Percentiles rank a stretch among this genome's conserved stretches.
These are phyloP conservation scores for Ophthalmolycus amberensis DNA, from an alignment of 2,113 vertebrate genomes.

Conservation along the genomic window DNA sequence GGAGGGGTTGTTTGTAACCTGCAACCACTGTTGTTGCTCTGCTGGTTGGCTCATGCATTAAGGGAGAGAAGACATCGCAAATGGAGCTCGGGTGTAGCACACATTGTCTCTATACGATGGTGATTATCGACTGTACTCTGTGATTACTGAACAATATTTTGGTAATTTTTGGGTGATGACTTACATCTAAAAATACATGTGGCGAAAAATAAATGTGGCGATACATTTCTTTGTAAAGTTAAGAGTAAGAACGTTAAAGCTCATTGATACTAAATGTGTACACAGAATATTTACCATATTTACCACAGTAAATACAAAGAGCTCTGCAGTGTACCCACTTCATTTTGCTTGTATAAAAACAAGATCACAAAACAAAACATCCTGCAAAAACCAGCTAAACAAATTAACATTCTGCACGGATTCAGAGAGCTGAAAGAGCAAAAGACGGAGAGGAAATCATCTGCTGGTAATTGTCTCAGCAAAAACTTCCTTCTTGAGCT, in stretches of 20 bases:
- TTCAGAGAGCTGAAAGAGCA: slow-evolving; percentile 40
- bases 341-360: background rate
- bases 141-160: background rate
- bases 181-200: background rate
- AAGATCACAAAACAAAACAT: slow-evolving; percentile 24
- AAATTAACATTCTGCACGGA: slow-evolving; percentile 41
- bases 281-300: background rate
- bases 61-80: slow-evolving; percentile 5
- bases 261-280: background rate
- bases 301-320: slow-evolving; percentile 1
- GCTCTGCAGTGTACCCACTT: background rate
- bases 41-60: background rate
- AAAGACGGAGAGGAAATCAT: slow-evolving; percentile 37
- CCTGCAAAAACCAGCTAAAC: slow-evolving; percentile 23
- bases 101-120: background rate
- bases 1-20: background rate
- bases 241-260: background rate
- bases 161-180: background rate
- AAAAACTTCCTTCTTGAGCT: slow-evolving; percentile 61
- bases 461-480: slow-evolving; percentile 61
- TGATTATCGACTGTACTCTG: too few species aligned
- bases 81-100: background rate
- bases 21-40: background rate
- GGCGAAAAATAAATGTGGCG: background rate
- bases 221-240: background rate